Percentiles rank a stretch among this genome's conserved stretches.
phyloP scores from a whole-genome alignment of 2,888 invertebrate genomes.

The Volucella inanis region DNA sequence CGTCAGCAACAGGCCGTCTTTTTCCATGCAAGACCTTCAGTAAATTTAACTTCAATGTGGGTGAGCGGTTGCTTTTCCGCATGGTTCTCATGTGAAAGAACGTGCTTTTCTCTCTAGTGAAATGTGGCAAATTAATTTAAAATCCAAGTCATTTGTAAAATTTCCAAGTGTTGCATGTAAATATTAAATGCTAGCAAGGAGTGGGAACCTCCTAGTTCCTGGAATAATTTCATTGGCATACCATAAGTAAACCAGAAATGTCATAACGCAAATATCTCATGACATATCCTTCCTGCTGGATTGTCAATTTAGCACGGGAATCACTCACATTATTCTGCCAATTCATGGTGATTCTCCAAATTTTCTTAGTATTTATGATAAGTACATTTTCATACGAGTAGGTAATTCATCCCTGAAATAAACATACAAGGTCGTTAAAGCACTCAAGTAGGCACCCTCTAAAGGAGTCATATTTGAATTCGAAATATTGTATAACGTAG shows the following conservation, averaged over 20 bases:
- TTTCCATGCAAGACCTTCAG: no score
- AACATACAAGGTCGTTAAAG: conserved; percentile 1
- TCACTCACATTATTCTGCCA: conserved; percentile 42
- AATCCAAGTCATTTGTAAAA: no score
- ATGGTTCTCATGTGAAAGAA: no score
- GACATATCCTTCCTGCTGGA: conserved; percentile 16
- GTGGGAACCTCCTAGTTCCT: background rate
- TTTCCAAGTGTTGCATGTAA: no score
- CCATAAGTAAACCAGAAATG: conserved; percentile 10
- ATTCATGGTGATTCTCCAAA: conserved; percentile 42
- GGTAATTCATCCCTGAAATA: background rate
- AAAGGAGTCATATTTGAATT: no score
- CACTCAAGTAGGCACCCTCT: background rate
- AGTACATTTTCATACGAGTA: no score
- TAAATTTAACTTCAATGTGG: no score
- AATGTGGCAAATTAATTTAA: no score
- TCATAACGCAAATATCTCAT: conserved; percentile 28
- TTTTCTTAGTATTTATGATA: conserved; percentile 1
- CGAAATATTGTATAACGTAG: background rate
- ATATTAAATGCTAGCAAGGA: no score
- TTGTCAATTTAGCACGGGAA: conserved; percentile 23
- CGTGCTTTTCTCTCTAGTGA: no score
- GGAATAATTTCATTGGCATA: conserved; percentile 22
- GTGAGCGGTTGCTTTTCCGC: no score
- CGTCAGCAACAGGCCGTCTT: no score